Evolutionary conservation across 2,888 invertebrate species (phyloP).

Genomic region (Teinopalpus imperialis): DNA sequence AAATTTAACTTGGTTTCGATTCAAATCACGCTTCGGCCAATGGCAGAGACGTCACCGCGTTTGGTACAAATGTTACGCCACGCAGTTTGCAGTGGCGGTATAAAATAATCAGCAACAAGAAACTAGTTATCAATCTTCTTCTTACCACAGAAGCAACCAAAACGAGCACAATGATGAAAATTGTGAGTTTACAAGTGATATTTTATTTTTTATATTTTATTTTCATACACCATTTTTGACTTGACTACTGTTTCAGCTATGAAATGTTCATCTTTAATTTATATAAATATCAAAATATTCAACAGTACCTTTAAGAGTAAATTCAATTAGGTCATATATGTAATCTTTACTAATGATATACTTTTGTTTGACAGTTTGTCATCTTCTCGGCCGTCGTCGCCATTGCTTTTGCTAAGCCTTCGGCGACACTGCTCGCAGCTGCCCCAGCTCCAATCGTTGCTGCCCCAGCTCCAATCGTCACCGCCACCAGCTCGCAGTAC

Average conservation of each 20-base stretch:
- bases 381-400: conserved; percentile 62
- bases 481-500: conserved; percentile 86
- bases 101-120: conserved; percentile 51
- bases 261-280: no score
- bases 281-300: no score
- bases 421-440: conserved; percentile 58
- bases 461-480: conserved; percentile 81
- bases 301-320: no score
- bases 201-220: no score
- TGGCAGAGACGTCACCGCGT: conserved; percentile 61
- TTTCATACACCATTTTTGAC: no score
- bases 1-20: conserved; percentile 40
- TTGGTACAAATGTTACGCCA: conserved; percentile 52
- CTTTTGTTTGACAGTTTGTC: conserved; percentile 46
- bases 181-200: conserved; percentile 67
- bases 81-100: conserved; percentile 41
- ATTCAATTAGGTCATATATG: no score
- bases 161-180: conserved; percentile 67
- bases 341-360: no score
- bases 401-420: conserved; percentile 49
- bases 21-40: conserved; percentile 67
- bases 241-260: no score
- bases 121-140: conserved; percentile 52
- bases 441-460: conserved; percentile 80
- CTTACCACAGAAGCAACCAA: conserved; percentile 46